phyloP scores from a whole-genome alignment of 2,113 vertebrate species.

The Stigmatopora argus region DNA sequence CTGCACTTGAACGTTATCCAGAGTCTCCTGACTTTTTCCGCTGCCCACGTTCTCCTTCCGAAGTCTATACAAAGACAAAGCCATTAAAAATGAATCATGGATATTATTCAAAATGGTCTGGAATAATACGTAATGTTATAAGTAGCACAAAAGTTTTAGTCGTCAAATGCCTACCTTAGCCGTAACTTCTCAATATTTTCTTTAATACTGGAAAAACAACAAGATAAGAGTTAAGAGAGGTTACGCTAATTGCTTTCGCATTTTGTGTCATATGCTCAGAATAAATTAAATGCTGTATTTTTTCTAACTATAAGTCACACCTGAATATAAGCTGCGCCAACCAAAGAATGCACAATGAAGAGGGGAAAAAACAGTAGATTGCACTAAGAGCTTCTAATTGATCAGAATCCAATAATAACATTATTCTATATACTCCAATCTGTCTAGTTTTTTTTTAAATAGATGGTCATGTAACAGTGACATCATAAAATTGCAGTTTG shows the following conservation, averaged over 20 bases:
- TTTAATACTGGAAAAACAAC: slow-evolving; percentile 65
- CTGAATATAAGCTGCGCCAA: too few relatives aligned
- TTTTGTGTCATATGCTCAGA: too few relatives aligned
- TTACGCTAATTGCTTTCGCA: background rate
- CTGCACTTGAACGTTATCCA: slow-evolving; percentile 38
- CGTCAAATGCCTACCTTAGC: slow-evolving; percentile 54
- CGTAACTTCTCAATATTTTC: slow-evolving; percentile 68
- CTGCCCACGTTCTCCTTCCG: slow-evolving; percentile 39
- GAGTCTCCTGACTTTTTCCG: slow-evolving; percentile 50
- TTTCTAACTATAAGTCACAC: too few relatives aligned
- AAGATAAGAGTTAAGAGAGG: background rate
- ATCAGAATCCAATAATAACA: too few relatives aligned
- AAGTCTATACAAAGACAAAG: slow-evolving; percentile 40
- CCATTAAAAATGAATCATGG: background rate
- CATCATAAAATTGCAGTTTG: background rate
- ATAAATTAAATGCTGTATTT: too few relatives aligned
- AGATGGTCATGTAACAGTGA: background rate
- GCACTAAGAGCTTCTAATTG: too few relatives aligned
- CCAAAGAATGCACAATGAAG: too few relatives aligned
- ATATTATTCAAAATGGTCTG: background rate
- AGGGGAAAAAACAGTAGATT: too few relatives aligned
- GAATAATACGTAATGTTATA: background rate
- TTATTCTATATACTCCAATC: too few relatives aligned
- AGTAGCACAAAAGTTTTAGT: background rate
- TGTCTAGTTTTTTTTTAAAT: too few relatives aligned